Evolutionary conservation across 2,797 vertebrate species (phyloP).

Genomic region (Numenius phaeopus): DNA sequence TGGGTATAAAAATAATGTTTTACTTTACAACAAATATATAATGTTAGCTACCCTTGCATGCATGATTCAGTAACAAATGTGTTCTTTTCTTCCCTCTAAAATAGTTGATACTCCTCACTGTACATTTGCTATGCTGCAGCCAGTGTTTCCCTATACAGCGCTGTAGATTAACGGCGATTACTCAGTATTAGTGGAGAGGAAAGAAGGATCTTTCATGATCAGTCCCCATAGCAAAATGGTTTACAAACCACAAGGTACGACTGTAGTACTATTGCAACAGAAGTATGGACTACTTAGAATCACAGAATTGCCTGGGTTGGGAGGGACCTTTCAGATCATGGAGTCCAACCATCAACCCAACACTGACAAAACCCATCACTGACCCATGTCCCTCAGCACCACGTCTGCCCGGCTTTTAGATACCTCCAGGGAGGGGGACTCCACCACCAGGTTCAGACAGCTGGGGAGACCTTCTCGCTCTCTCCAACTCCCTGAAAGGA

Average conservation of each 20-base stretch:
- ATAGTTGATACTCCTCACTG: neutral
- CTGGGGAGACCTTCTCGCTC: no score
- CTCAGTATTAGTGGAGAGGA: neutral
- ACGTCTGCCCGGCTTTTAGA: no score
- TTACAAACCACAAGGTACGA: neutral
- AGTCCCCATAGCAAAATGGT: neutral
- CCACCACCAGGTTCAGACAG: no score
- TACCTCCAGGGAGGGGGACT: no score
- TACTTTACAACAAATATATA: conserved; percentile 42
- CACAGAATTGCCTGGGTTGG: no score
- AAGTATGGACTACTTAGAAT: neutral
- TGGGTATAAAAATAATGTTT: conserved; percentile 89
- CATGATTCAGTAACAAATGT: neutral
- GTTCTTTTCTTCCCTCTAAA: neutral
- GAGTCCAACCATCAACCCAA: no score
- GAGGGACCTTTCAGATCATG: no score
- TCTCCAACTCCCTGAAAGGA: no score
- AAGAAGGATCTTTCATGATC: neutral
- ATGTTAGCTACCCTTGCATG: neutral
- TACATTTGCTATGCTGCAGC: neutral
- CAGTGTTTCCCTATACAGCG: neutral
- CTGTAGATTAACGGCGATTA: neutral
- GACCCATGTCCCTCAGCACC: no score
- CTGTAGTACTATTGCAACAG: neutral
- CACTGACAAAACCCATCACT: no score